Base-by-base conservation (phyloP, 2,797 vertebrate genomes). In the Syngnathus rostellatus region DNA sequence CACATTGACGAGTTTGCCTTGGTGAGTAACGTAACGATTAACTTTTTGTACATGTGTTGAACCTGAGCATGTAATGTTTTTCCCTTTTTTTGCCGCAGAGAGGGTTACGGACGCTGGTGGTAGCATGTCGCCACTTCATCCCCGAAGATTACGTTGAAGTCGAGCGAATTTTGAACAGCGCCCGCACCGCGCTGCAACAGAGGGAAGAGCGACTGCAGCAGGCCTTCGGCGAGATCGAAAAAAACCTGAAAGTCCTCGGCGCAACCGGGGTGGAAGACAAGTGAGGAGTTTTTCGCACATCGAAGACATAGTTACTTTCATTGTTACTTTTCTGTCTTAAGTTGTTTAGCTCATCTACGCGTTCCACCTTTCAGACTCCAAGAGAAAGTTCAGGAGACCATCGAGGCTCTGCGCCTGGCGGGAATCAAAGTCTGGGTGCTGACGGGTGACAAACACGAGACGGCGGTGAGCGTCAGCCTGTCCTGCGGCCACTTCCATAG, bases 381-480 rank as follows among this genome's bases (percentile, higher is more conserved):
- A 82, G 95, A 98, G 65, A 97, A 97, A 88, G 95, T 98, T 63
- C 94, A 95, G 84, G 96, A 98, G 88, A 99, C 96, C 1, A 98
- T 99, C 41, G 96, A 98, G 84, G 92, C 93, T 1, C 85, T 99
- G 63, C 92, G 96, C 23, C 77, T 96, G 84, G 96, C 97, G 59
- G 97, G 96, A 62, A 98, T 98, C 85, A 98, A 98, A 89, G 92
- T 99, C 16, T 98, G 96, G 97, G 96, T 99, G 67, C 92, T 99
- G 77, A 98, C 95, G 0, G 96, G 96, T 31, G 97, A 99, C 83
- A 98, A 98, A 81, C 94, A 94, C 0, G 97, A 99, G 83, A 98
- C 97, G 0, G 97, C 97, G 19, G 93, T 99, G 64, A 99, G 94
- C 50, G 95, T 98, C 86, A 98, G 97, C 79, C 88, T 98, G 60